Percentiles rank a stretch among this genome's conserved stretches.
Evolutionary conservation across 2,797 vertebrate genomes (phyloP).

Genomic region (Gallinago stenura): DNA sequence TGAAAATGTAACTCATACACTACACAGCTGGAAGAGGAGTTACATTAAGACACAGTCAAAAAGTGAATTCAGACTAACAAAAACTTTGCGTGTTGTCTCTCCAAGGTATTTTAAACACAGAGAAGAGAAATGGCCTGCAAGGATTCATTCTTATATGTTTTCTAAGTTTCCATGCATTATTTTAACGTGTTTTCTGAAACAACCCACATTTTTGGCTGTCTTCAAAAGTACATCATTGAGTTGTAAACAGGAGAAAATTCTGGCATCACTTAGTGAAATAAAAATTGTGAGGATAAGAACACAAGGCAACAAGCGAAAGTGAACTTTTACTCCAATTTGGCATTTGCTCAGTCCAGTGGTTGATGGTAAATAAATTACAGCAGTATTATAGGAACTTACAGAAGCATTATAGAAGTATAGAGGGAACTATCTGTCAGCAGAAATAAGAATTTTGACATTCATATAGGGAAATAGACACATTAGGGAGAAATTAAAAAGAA

Average conservation of each 20-base stretch:
- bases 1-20: neutral
- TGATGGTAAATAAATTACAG: neutral
- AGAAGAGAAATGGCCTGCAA: neutral
- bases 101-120: neutral
- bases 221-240: neutral
- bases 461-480: slow-evolving; percentile 17
- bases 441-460: neutral
- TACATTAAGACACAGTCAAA: neutral
- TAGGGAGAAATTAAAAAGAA: neutral
- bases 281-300: neutral
- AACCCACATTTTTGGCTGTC: neutral
- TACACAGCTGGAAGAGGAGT: neutral
- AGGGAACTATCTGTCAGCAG: neutral
- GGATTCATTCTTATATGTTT: neutral
- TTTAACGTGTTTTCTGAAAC: neutral
- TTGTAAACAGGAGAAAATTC: neutral
- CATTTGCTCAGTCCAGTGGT: neutral
- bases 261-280: neutral
- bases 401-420: neutral
- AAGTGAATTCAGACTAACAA: neutral
- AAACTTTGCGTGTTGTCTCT: neutral
- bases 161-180: neutral
- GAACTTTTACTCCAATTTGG: neutral
- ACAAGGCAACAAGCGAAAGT: neutral
- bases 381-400: neutral